phyloP scores from a whole-genome alignment of 2,888 invertebrate genomes.

The Mesoligia furuncula region DNA sequence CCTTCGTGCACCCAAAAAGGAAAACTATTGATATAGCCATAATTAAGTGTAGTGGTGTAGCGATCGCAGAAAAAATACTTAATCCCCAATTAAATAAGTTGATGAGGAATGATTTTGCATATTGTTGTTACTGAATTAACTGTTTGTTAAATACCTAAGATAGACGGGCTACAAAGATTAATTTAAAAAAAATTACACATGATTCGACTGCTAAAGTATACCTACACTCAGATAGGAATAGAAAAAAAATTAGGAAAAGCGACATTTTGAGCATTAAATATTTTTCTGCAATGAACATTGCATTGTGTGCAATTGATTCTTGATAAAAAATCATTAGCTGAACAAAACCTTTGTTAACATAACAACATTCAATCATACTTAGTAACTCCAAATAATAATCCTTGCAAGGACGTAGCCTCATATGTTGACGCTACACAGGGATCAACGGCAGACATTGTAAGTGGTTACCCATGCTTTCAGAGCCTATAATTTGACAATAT shows the following conservation, averaged over 20 bases:
- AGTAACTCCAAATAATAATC: not conserved
- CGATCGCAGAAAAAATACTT: conserved; percentile 72
- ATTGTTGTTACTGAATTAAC: not conserved
- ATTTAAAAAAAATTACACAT: not conserved
- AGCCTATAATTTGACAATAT: conserved; percentile 91
- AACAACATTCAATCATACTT: not conserved
- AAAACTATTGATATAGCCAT: conserved; percentile 83
- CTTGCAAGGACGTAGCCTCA: conserved; percentile 3
- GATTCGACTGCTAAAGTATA: not conserved
- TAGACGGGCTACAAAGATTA: not conserved
- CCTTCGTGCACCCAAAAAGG: conserved; percentile 83
- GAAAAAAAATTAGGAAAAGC: not conserved
- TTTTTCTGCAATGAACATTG: not conserved
- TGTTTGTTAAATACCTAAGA: not conserved
- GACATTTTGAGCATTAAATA: not conserved
- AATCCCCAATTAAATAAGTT: conserved; percentile 13
- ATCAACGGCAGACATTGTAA: conserved; percentile 87
- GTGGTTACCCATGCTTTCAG: conserved; percentile 89
- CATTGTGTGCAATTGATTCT: not conserved
- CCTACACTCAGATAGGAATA: not conserved
- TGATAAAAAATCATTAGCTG: not conserved
- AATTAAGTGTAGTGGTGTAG: conserved; percentile 80
- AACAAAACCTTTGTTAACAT: not conserved
- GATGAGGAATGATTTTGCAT: conserved; percentile 19
- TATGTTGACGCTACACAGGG: conserved; percentile 81